Conservation (phyloP, 35 echinoderm and acorn worm species). For the Holothuria glaberrima region DNA sequence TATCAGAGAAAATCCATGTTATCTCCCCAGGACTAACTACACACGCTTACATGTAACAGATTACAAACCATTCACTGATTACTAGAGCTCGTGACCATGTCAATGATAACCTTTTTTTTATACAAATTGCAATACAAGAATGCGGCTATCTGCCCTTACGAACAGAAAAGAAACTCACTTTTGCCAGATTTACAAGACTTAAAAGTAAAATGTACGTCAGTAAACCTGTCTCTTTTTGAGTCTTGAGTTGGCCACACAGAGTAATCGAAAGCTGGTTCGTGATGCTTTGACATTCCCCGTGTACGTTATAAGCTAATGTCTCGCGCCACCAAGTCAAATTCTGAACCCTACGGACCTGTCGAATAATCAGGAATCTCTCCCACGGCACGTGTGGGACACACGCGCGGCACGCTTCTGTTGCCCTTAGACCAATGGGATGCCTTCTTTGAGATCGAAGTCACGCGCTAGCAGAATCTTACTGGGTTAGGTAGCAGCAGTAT, state of each 20-base stretch:
- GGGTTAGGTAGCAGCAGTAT: slow-evolving; percentile 20
- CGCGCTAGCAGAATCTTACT: slow-evolving; percentile 23
- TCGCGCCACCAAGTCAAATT: slow-evolving; percentile 49
- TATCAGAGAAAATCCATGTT: too few species aligned
- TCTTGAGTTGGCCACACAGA: too few species aligned
- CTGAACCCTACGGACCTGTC: slow-evolving; percentile 24
- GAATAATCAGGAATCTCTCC: slow-evolving; percentile 20
- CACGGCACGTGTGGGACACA: slow-evolving; percentile 26
- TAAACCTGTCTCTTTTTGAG: too few species aligned
- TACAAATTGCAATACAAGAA: too few species aligned
- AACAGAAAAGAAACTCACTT: too few species aligned
- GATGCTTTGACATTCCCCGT: slow-evolving; percentile 1
- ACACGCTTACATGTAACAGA: neutral
- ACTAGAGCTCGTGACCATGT: too few species aligned
- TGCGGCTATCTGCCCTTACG: neutral
- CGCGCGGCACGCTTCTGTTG: neutral
- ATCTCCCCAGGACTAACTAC: too few species aligned
- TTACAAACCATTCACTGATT: neutral
- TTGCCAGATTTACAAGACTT: too few species aligned
- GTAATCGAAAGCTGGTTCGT: neutral
- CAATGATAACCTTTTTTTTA: too few species aligned
- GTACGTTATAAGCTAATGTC: neutral
- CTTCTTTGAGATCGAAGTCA: slow-evolving; percentile 29
- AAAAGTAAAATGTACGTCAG: too few species aligned
- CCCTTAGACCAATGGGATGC: slow-evolving; percentile 25